Evolutionary conservation across 1,140 invertebrate species (phyloP).

Genomic region (Ladona fulva): DNA sequence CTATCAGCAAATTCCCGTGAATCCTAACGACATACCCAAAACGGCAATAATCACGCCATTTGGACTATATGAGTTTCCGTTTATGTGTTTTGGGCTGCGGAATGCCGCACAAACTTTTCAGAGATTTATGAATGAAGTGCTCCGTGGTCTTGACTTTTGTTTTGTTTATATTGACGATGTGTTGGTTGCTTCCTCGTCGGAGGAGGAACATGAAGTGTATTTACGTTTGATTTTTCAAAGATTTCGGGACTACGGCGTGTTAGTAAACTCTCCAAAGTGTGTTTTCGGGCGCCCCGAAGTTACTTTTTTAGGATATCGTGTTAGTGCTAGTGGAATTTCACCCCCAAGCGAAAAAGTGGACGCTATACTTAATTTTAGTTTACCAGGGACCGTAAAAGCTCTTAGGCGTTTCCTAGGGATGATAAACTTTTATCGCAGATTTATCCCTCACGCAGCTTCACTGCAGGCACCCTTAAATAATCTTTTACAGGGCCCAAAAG

Average conservation of each 20-base stretch:
- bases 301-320: constrained; percentile 25
- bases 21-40: too few relatives aligned
- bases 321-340: constrained; percentile 18
- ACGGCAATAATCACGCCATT: too few relatives aligned
- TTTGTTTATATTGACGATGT: neutral
- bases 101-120: neutral
- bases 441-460: neutral
- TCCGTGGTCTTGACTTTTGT: neutral
- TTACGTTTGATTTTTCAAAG: neutral
- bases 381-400: constrained; percentile 15
- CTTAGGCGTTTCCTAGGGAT: neutral
- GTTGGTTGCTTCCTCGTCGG: neutral
- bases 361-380: constrained; percentile 23
- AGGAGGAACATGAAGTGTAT: neutral
- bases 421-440: constrained; percentile 14
- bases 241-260: neutral
- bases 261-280: constrained; percentile 18
- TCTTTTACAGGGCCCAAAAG: neutral
- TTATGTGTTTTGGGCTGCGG: neutral
- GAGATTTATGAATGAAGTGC: neutral
- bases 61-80: too few relatives aligned
- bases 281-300: constrained; percentile 24
- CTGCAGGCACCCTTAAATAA: neutral
- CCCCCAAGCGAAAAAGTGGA: constrained; percentile 1
- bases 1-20: too few relatives aligned